phyloP scores from a whole-genome alignment of 2,113 vertebrate genomes.

The Sebastes schlegelii region DNA sequence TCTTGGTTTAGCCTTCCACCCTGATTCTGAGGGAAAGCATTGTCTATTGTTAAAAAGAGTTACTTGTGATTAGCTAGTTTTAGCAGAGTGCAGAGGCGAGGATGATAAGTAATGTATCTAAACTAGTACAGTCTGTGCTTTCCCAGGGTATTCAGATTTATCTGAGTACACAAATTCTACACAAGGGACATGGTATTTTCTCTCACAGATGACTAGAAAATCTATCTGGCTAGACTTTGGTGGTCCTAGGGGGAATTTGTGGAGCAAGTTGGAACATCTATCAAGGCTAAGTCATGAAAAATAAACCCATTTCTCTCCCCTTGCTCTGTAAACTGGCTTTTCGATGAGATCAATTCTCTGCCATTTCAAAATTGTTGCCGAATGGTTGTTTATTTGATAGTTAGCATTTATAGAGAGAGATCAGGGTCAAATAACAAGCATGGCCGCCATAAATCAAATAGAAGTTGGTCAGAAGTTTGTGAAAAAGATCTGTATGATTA shows the following conservation, averaged over 20 bases:
- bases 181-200: no score
- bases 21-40: no score
- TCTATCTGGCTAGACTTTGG: slow-evolving; percentile 13
- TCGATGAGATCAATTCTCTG: slow-evolving; percentile 19
- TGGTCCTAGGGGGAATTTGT: slow-evolving; percentile 17
- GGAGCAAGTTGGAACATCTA: slow-evolving; percentile 14
- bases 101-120: no score
- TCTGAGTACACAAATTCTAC: no score
- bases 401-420: neutral
- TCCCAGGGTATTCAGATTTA: no score
- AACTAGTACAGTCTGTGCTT: no score
- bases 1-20: no score
- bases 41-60: no score
- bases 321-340: slow-evolving; percentile 6
- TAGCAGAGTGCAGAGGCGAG: no score
- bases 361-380: neutral
- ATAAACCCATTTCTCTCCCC: neutral
- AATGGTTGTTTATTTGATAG: neutral
- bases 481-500: neutral
- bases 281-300: slow-evolving; percentile 24
- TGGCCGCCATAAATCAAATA: slow-evolving; percentile 10
- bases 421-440: slow-evolving; percentile 9
- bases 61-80: no score
- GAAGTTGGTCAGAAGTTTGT: neutral
- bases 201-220: slow-evolving; percentile 8